phyloP scores from a whole-genome alignment of 2,113 vertebrate species.

The Parus major region DNA sequence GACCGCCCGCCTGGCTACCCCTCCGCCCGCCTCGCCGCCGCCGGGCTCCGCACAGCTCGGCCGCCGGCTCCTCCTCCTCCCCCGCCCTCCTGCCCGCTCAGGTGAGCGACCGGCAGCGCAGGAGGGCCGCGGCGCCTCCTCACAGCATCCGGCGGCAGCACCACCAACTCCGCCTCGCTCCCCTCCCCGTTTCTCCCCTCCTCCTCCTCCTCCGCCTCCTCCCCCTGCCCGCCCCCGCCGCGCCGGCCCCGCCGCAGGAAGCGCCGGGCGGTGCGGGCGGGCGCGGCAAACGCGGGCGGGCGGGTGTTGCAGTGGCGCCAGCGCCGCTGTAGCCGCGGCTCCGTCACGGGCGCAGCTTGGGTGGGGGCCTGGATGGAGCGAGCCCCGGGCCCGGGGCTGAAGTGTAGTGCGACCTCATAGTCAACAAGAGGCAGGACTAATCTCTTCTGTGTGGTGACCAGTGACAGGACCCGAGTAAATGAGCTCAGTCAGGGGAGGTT shows the following conservation, averaged over 20 bases:
- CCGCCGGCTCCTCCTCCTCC: constrained; percentile 32
- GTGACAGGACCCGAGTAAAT: background rate
- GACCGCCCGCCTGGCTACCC: background rate
- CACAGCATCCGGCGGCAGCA: constrained; percentile 14
- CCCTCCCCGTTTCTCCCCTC: background rate
- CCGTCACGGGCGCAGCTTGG: background rate
- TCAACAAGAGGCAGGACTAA: no score
- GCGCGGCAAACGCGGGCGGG: background rate
- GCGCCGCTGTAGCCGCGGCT: background rate
- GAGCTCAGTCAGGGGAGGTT: no score
- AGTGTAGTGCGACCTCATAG: background rate
- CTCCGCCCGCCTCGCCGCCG: background rate
- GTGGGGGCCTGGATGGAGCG: background rate
- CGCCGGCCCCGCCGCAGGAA: background rate
- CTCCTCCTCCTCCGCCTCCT: background rate
- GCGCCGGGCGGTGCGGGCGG: background rate
- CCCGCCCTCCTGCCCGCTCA: constrained; percentile 43
- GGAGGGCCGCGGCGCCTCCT: constrained; percentile 4
- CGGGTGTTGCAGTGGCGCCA: background rate
- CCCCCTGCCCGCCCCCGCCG: background rate
- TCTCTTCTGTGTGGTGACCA: background rate
- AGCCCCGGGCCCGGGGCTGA: background rate
- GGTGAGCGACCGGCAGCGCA: constrained; percentile 33
- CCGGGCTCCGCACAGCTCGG: background rate
- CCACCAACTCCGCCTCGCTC: background rate